These are phyloP conservation scores for Drosophila hamatofila DNA, from an alignment of 2,888 invertebrate genomes.

Conservation along the genomic window DNA sequence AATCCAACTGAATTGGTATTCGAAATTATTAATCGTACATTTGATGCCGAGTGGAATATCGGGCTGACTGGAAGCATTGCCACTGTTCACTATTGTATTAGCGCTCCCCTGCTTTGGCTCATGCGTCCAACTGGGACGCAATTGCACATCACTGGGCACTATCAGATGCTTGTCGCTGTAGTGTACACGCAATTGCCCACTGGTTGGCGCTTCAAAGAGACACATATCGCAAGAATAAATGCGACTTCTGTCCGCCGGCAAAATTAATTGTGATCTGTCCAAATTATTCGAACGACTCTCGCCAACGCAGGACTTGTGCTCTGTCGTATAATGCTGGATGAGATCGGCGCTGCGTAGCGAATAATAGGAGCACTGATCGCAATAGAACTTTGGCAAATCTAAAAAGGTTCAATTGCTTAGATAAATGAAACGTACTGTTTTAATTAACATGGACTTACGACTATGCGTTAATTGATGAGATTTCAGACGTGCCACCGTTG, in stretches of 20 bases:
- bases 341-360: conserved; percentile 79
- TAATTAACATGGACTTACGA: conserved; percentile 41
- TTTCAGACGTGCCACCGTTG: conserved; percentile 64
- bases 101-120: conserved; percentile 7
- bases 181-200: conserved; percentile 64
- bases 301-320: conserved; percentile 53
- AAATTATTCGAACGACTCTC: conserved; percentile 29
- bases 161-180: conserved; percentile 70
- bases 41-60: conserved; percentile 60
- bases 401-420: neutral
- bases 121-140: conserved; percentile 67
- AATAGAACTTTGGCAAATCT: conserved; percentile 83
- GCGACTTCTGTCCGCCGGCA: conserved; percentile 19
- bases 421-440: neutral
- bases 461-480: conserved; percentile 72
- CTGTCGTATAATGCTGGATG: conserved; percentile 73
- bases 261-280: conserved; percentile 4
- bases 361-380: conserved; percentile 77
- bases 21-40: conserved; percentile 42
- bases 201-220: conserved; percentile 67
- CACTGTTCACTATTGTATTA: neutral
- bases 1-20: neutral
- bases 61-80: neutral
- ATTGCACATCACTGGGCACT: conserved; percentile 70
- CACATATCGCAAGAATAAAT: conserved; percentile 77